Percentiles rank a stretch among this genome's conserved stretches.
These are phyloP conservation scores for Trissonchulus sp. DNA, from an alignment of 2,888 invertebrate genomes.

Conservation along the genomic window DNA sequence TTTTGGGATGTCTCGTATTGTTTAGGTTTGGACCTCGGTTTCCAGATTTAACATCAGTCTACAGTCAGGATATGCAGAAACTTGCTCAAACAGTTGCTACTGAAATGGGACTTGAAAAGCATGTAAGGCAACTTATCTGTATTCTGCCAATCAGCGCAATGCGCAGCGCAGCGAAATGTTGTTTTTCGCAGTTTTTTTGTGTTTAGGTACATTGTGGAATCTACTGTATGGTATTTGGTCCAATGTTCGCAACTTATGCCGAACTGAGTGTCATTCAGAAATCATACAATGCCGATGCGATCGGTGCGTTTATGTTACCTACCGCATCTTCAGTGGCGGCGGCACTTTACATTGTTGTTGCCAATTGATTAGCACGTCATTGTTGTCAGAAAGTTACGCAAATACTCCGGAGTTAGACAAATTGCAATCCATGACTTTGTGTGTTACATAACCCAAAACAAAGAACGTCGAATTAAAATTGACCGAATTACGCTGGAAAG, in stretches of 20 bases:
- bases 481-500: too few species aligned
- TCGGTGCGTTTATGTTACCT: constrained; percentile 19
- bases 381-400: too few species aligned
- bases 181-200: not conserved
- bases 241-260: constrained; percentile 88
- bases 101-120: not conserved
- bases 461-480: too few species aligned
- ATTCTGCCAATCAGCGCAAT: too few species aligned
- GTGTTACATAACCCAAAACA: too few species aligned
- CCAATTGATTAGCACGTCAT: too few species aligned
- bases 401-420: too few species aligned
- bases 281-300: constrained; percentile 58
- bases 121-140: not conserved
- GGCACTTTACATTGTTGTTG: too few species aligned
- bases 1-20: too few species aligned
- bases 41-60: not conserved
- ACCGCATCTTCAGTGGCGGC: too few species aligned
- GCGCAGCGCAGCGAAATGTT: not conserved
- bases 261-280: constrained; percentile 68
- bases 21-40: not conserved
- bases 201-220: constrained; percentile 70
- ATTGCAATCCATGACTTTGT: too few species aligned
- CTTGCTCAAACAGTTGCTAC: not conserved
- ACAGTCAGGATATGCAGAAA: not conserved
- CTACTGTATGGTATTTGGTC: constrained; percentile 84